phyloP scores from a whole-genome alignment of 2,113 vertebrate species.

The Cygnus buccinator region DNA sequence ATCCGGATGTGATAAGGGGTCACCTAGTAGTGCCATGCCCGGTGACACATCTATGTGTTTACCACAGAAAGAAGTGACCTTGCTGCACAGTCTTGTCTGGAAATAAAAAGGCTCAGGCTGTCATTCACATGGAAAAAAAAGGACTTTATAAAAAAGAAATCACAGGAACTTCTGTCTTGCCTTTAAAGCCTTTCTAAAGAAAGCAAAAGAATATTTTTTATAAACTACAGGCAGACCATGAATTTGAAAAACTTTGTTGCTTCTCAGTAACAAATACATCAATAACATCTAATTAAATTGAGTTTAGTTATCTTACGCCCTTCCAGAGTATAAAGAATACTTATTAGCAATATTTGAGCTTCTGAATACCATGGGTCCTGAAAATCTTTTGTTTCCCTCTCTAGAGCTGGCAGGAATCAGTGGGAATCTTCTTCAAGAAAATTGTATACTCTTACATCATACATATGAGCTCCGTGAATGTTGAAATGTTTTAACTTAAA shows the following conservation, averaged over 20 bases:
- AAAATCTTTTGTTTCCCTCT: not conserved
- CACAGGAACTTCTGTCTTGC: not conserved
- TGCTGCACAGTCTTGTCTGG: not conserved
- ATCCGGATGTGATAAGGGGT: not conserved
- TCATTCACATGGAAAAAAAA: not conserved
- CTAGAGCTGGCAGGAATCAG: not conserved
- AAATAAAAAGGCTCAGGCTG: not conserved
- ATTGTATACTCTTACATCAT: rapidly evolving
- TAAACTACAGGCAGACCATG: not conserved
- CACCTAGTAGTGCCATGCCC: not conserved
- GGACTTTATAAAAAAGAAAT: not conserved
- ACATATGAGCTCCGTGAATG: not conserved
- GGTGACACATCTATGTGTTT: not conserved
- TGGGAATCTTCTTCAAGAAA: not conserved
- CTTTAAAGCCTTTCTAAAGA: not conserved
- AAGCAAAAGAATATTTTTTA: not conserved
- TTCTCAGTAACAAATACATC: not conserved
- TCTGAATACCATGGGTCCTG: not conserved
- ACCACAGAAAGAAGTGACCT: not conserved
- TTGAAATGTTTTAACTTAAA: not conserved
- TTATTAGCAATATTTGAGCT: not conserved
- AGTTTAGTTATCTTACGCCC: not conserved
- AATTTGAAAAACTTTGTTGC: not conserved
- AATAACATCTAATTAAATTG: not conserved
- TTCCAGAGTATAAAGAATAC: not conserved